Conservation (phyloP, 2,113 vertebrate species). For the Callopanchax toddi region DNA sequence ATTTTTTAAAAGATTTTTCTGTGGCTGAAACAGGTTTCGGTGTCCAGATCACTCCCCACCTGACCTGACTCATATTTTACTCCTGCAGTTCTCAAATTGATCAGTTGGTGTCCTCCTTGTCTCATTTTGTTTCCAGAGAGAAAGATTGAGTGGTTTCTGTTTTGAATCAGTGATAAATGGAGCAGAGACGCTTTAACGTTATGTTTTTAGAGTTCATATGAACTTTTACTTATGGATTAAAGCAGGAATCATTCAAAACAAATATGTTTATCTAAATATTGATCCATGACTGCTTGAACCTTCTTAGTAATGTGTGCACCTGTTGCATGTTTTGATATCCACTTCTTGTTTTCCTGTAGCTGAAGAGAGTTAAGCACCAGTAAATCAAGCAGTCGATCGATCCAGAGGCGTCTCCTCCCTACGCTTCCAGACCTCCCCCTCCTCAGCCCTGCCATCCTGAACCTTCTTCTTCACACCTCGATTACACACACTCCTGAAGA, state of each 20-base stretch:
- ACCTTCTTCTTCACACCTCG: conserved; percentile 17
- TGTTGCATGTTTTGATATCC: too few species aligned
- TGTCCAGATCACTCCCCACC: conserved; percentile 1
- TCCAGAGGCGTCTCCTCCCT: conserved; percentile 51
- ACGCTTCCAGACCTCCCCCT: conserved; percentile 37
- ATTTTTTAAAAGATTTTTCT: not conserved
- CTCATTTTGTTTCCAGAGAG: conserved; percentile 18
- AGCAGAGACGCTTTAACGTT: not conserved
- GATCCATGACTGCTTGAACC: too few species aligned
- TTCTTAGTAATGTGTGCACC: too few species aligned
- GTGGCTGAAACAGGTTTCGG: not conserved
- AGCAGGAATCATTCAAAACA: not conserved
- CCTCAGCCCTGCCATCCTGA: conserved; percentile 10
- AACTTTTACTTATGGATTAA: not conserved
- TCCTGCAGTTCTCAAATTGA: conserved; percentile 73
- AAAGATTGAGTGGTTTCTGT: not conserved
- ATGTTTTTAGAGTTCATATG: too few species aligned
- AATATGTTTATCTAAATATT: too few species aligned
- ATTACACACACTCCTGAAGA: conserved; percentile 28
- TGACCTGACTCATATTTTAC: conserved; percentile 38
- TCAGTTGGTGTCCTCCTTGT: conserved; percentile 82
- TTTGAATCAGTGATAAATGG: conserved; percentile 16
- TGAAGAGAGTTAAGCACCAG: conserved; percentile 59
- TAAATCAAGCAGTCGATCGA: conserved; percentile 23
- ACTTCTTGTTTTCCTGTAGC: conserved; percentile 30